Percentiles rank a stretch among this genome's conserved stretches.
These are phyloP conservation scores for Microcebus lehilahytsara DNA, from an alignment of 2,113 vertebrate species.

Conservation along the genomic window DNA sequence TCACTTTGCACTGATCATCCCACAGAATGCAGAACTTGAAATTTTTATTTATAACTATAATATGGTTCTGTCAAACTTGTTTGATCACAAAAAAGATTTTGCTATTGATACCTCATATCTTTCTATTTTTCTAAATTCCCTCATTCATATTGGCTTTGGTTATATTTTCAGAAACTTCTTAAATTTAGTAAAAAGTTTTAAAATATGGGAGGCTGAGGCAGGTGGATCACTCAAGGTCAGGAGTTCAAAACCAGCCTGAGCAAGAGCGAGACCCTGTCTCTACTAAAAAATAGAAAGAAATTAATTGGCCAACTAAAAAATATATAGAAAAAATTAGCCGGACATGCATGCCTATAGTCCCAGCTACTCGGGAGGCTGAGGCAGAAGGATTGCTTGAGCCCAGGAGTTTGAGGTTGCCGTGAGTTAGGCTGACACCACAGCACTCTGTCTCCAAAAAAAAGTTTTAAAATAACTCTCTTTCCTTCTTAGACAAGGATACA, in stretches of 20 bases:
- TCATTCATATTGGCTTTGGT: background rate
- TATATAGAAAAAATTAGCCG: no score
- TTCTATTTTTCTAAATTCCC: background rate
- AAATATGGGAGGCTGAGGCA: background rate
- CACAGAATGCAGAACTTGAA: background rate
- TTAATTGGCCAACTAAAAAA: no score
- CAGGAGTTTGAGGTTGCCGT: no score
- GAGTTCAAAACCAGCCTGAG: no score
- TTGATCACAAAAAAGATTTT: background rate
- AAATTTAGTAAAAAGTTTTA: background rate
- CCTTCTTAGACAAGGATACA: background rate
- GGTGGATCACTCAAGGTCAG: no score
- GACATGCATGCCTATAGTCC: no score
- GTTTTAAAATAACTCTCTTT: background rate
- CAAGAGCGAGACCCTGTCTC: no score
- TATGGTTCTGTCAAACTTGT: background rate
- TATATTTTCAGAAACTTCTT: slow-evolving; percentile 26
- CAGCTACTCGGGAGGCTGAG: no score
- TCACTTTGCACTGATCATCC: background rate
- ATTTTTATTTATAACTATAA: background rate
- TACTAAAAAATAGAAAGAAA: no score
- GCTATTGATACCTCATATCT: background rate
- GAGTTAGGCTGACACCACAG: no score
- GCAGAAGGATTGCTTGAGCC: no score
- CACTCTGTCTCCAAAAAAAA: no score